Evolutionary conservation across 2,113 vertebrate species (phyloP).

Genomic region (Polypterus senegalus): DNA sequence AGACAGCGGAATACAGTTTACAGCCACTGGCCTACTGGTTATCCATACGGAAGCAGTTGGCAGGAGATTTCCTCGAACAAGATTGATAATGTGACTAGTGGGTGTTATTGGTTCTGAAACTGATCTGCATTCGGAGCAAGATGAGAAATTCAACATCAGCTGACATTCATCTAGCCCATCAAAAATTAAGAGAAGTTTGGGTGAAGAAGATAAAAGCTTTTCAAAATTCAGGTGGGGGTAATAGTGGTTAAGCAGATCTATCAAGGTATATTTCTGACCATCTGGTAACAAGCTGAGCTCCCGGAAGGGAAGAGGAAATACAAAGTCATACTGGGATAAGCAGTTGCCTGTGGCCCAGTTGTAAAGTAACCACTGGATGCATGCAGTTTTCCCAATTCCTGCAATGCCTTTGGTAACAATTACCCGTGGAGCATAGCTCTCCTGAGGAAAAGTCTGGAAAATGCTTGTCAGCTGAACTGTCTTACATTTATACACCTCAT

Average conservation of each 20-base stretch:
- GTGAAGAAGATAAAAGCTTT: not conserved
- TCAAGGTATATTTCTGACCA: not conserved
- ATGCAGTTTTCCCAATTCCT: constrained; percentile 8
- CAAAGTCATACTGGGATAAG: constrained; percentile 5
- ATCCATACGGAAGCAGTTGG: constrained; percentile 5
- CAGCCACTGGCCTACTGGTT: not conserved
- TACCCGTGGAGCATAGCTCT: not conserved
- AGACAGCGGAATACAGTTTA: not conserved
- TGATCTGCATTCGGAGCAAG: not conserved
- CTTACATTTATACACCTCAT: too few species aligned
- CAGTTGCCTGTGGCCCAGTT: not conserved
- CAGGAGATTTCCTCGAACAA: constrained; percentile 6
- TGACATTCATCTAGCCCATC: constrained; percentile 9
- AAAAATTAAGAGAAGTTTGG: constrained; percentile 5
- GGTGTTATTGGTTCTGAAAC: not conserved
- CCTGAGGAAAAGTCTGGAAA: not conserved
- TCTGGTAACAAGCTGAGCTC: constrained; percentile 7
- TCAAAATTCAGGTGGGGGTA: constrained; percentile 6
- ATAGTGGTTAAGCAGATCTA: constrained; percentile 3
- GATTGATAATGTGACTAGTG: not conserved
- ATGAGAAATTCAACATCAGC: constrained; percentile 2
- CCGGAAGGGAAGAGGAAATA: constrained; percentile 4
- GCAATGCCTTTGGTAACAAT: constrained; percentile 7
- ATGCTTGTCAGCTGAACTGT: constrained; percentile 1
- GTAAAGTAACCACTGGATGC: not conserved